Evolutionary conservation across 2,113 vertebrate genomes (phyloP).

Genomic region (Peromyscus maniculatus): DNA sequence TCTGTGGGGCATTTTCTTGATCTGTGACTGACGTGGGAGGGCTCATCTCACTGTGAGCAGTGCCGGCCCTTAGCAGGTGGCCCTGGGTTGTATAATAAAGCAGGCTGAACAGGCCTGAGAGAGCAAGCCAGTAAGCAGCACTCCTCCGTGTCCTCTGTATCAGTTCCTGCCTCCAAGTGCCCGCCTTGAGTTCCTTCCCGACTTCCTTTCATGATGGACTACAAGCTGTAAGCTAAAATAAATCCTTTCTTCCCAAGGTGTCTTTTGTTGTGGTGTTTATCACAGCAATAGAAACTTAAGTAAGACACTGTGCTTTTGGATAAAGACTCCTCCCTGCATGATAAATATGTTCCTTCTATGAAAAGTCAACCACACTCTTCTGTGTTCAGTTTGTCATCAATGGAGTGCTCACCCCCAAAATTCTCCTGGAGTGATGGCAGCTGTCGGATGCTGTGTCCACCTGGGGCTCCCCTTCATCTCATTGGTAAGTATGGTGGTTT

Average conservation of each 20-base stretch:
- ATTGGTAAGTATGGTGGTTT: not conserved
- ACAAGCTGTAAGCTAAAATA: not conserved
- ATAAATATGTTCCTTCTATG: not conserved
- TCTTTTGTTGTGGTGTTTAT: not conserved
- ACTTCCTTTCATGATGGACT: not conserved
- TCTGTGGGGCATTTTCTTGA: not conserved
- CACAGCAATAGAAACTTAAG: not conserved
- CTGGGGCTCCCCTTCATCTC: not conserved
- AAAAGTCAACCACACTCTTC: not conserved
- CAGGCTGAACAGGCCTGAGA: not conserved
- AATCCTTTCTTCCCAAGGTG: not conserved
- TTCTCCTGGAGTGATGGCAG: not conserved
- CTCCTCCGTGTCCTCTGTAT: not conserved
- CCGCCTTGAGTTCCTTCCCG: not conserved
- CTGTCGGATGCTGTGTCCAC: fast-evolving
- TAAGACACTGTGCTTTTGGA: not conserved
- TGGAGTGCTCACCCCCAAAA: not conserved
- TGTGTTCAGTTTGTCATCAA: not conserved
- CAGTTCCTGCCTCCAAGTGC: not conserved
- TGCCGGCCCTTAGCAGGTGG: not conserved
- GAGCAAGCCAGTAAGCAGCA: not conserved
- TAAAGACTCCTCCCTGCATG: not conserved
- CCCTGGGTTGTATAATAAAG: not conserved
- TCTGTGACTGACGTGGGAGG: not conserved
- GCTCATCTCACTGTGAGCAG: not conserved